Evolutionary conservation across 2,113 vertebrate species (phyloP).

Genomic region (Actenoides lindsayi): DNA sequence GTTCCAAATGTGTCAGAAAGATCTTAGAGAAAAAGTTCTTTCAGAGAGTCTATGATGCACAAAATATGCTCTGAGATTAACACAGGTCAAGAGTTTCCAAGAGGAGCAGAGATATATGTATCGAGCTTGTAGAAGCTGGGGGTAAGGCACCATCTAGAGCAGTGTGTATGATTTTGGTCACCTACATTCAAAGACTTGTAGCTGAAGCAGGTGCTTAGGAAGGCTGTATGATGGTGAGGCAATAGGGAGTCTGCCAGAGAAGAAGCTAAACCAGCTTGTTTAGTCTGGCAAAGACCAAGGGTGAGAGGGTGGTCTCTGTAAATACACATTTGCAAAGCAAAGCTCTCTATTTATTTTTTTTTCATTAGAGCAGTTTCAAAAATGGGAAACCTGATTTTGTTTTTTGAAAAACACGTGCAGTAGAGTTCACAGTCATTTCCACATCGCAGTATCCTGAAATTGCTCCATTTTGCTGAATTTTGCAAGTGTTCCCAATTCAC

Average conservation of each 20-base stretch:
- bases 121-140: background rate
- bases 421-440: background rate
- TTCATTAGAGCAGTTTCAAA: background rate
- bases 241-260: background rate
- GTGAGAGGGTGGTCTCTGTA: background rate
- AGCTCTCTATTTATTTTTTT: background rate
- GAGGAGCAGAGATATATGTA: background rate
- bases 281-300: background rate
- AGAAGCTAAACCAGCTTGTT: constrained; percentile 1
- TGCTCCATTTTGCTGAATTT: background rate
- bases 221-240: rapidly evolving
- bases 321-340: background rate
- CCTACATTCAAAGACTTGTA: background rate
- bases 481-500: background rate
- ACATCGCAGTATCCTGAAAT: background rate
- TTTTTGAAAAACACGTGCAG: background rate
- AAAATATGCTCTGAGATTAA: background rate
- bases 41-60: background rate
- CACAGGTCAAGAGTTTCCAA: background rate
- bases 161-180: background rate
- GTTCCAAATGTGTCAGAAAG: background rate
- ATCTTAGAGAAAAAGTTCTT: background rate
- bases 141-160: background rate
- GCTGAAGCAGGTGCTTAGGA: background rate
- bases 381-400: background rate